Base-by-base conservation (phyloP, 37 sponge, comb jelly and placozoan species). In the Theonella swinhoei region DNA sequence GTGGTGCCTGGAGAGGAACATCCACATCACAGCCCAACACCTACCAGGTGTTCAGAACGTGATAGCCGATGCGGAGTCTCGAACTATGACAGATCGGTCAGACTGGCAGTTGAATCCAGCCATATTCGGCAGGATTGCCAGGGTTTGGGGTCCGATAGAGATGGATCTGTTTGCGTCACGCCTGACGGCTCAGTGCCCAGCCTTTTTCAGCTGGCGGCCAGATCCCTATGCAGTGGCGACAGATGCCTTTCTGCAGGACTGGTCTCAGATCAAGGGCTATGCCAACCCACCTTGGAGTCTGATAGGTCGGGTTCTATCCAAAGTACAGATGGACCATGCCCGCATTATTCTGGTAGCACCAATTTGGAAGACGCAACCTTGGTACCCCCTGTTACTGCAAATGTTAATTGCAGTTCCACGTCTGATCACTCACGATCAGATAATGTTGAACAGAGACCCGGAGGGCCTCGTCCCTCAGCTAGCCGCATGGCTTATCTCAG, bases 401-500 rank as follows among this genome's bases (percentile, higher is more conserved):
- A 38, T 64, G 75, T 32, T n/a, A n/a, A n/a, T n/a, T n/a, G n/a
- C n/a, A n/a, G n/a, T n/a, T n/a, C n/a, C n/a, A n/a, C n/a, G n/a
- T 70, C 22, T 24, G 28, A 19, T 17, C 29, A n/a, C n/a, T n/a
- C n/a, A n/a, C n/a, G n/a, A n/a, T n/a, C n/a, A n/a, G n/a, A n/a
- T n/a, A n/a, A n/a, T n/a, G n/a, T n/a, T n/a, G 67, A 20, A 20
- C 31, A 1, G 20, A 29, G 54, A 42, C 38, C 28, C 19, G 37
- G 72, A 71, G 36, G 72, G 63, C 26, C 22, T 84, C 0, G 24
- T n/a, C 28, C 80, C 70, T 0, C 74, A n/a, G 63, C 71, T 88
- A 75, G 82, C 82, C 82, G 71, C 54, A 36, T 81, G 88, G 82
- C 30, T 22, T 65, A 88, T 88, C 88, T 88, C 88, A 42, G 88